Evolutionary conservation across 1,140 invertebrate genomes (phyloP).

Genomic region (Ditylenchus dipsaci): DNA sequence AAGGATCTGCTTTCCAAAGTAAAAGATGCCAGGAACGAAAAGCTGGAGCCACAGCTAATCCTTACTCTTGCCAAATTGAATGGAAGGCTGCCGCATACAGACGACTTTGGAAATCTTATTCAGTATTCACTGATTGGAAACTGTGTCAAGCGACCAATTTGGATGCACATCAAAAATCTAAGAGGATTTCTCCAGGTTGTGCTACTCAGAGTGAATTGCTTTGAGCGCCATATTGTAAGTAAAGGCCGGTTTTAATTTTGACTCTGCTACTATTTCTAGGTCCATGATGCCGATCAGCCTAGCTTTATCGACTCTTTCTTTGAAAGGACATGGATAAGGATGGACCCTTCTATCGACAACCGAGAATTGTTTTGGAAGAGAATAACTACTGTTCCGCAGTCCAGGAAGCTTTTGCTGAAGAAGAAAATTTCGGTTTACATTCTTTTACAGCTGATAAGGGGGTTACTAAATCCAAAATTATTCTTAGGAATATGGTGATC

Average conservation of each 20-base stretch:
- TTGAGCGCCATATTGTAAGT: conserved; percentile 17
- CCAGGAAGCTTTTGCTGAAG: conserved; percentile 8
- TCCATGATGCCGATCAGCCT: neutral
- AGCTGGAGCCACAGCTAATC: neutral
- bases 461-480: neutral
- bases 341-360: conserved; percentile 6
- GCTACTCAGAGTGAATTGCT: conserved; percentile 10
- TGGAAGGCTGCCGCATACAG: neutral
- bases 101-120: neutral
- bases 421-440: conserved; percentile 23
- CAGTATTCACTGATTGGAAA: neutral
- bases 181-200: conserved; percentile 16
- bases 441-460: neutral
- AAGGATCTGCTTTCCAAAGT: neutral
- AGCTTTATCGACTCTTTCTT: conserved; percentile 28
- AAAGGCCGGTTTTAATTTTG: neutral
- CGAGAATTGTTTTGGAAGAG: conserved; percentile 17
- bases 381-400: conserved; percentile 21
- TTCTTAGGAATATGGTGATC: conserved; percentile 20
- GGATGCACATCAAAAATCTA: neutral
- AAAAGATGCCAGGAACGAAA: neutral
- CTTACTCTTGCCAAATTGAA: neutral
- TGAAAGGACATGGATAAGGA: conserved; percentile 11
- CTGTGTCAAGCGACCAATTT: neutral
- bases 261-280: neutral